A percentile compares a stretch with the other conserved stretches of the same genome.
Conservation (phyloP, 2,888 invertebrate species). For the Drosophila pseudotalamancana region DNA sequence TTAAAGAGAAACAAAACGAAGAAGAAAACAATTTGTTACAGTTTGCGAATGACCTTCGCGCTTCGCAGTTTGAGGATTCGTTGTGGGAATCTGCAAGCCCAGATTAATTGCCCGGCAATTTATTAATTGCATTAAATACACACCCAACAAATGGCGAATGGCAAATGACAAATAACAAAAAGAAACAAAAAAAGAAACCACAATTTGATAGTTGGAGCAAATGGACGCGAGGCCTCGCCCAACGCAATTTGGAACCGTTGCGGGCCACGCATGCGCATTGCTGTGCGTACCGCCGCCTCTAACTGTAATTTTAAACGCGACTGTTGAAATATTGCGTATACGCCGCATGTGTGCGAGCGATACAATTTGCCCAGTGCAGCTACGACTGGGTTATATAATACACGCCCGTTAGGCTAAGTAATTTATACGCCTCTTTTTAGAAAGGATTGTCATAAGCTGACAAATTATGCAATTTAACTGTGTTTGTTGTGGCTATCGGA, state of each 20-base stretch:
- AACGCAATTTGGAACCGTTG: conserved; percentile 16
- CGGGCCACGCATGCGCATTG: conserved; percentile 61
- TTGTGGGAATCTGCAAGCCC: conserved; percentile 18
- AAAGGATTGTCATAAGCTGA: conserved; percentile 59
- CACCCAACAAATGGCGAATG: conserved; percentile 23
- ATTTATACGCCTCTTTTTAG: conserved; percentile 66
- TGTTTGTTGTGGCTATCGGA: conserved; percentile 18
- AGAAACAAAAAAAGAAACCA: conserved; percentile 16
- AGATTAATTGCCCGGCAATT: conserved; percentile 31
- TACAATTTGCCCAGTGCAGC: conserved; percentile 57
- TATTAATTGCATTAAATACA: conserved; percentile 53
- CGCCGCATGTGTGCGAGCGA: conserved; percentile 56
- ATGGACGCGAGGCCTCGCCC: conserved; percentile 29
- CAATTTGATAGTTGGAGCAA: conserved; percentile 35
- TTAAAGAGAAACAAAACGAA: not conserved
- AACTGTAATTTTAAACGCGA: conserved; percentile 73
- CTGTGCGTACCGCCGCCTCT: conserved; percentile 61
- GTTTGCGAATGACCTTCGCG: conserved; percentile 47
- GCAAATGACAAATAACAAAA: conserved; percentile 1
- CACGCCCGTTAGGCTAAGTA: conserved; percentile 36
- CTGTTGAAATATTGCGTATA: conserved; percentile 73
- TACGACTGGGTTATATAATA: conserved; percentile 54
- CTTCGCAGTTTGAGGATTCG: not conserved
- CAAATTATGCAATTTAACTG: conserved; percentile 44
- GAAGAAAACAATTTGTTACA: conserved; percentile 41